A percentile compares a stretch with the other conserved stretches of the same genome.
phyloP scores from a whole-genome alignment of 2,888 invertebrate species.

The Caenorhabditis sp. region DNA sequence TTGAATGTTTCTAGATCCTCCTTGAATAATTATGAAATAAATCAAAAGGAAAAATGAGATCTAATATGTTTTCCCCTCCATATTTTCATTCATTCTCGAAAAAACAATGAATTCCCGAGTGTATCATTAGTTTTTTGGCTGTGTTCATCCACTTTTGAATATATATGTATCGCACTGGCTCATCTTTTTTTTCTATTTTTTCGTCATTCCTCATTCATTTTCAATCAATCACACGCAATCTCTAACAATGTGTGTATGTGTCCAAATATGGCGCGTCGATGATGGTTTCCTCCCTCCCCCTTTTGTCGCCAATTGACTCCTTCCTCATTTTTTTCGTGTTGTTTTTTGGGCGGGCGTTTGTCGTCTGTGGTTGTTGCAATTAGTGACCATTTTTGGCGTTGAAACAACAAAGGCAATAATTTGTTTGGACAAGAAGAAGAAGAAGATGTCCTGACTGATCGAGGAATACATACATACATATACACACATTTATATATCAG shows the following conservation, averaged over 20 bases:
- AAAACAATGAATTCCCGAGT: constrained; percentile 1
- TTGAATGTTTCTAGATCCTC: not conserved
- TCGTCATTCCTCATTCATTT: not conserved
- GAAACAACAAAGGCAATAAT: constrained; percentile 30
- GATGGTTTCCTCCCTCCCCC: too few relatives aligned
- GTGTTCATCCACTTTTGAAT: not conserved
- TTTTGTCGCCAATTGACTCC: not conserved
- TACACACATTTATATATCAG: constrained; percentile 21
- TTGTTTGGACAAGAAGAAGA: constrained; percentile 3
- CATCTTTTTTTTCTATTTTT: not conserved
- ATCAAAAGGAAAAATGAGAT: constrained; percentile 1
- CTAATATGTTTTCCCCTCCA: not conserved
- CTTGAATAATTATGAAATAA: not conserved
- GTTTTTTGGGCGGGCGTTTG: not conserved
- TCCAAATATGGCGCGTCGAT: too few relatives aligned
- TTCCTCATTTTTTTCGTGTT: constrained; percentile 15
- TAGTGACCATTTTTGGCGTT: not conserved
- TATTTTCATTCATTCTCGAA: not conserved
- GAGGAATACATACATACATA: constrained; percentile 8
- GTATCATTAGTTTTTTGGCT: not conserved
- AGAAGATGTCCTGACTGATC: constrained; percentile 5
- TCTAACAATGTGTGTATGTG: too few relatives aligned
- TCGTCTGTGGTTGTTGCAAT: not conserved
- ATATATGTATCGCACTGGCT: not conserved
- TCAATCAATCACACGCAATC: not conserved